Evolutionary conservation across 2,888 invertebrate genomes (phyloP), one percentile per base, ranked within the genome.

Genomic region (Gisinianus flammeolus): DNA sequence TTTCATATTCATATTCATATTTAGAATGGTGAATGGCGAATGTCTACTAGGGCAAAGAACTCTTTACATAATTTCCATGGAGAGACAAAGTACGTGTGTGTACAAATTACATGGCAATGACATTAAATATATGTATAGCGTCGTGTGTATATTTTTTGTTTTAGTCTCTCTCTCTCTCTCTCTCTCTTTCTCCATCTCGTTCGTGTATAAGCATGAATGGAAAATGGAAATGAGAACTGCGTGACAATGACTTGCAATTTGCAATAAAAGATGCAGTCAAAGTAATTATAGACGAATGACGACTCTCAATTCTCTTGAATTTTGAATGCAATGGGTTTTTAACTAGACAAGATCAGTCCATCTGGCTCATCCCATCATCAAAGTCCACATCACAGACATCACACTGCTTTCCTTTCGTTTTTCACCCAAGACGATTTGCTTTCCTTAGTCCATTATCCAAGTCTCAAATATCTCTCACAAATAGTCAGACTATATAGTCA

Each of bases 171-270:
- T 6, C 19, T 44, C 44, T 4, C 19, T 19, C 1, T 44, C 3
- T 44, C 6, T n/a, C 8, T 44, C 1, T 4, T 44, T 16, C 8
- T 44, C 19, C 19, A 19, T 44, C 19, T 44, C 19, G 44, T 44
- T 44, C 19, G 44, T 44, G 44, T 44, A 44, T 6, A 44, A 44
- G 44, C 22, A 58, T 24, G 24, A 58, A 58, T 24, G 58, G 22
- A 58, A 2, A 8, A 58, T 8, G 22, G 24, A n/a, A 58, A 58
- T 58, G 58, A 58, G 58, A 58, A 58, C 44, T 44, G 44, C 44
- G 44, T 44, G 44, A 44, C 16, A 58, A 58, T 58, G 58, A 58
- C 58, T 58, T 58, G 58, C 58, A 4, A 16, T 44, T 44, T 44
- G 6, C 3, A 44, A 44, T 44, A 44, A 19, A 44, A 44, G 35